Conservation (phyloP, 2,888 invertebrate genomes). For the Chironomus riparius region DNA sequence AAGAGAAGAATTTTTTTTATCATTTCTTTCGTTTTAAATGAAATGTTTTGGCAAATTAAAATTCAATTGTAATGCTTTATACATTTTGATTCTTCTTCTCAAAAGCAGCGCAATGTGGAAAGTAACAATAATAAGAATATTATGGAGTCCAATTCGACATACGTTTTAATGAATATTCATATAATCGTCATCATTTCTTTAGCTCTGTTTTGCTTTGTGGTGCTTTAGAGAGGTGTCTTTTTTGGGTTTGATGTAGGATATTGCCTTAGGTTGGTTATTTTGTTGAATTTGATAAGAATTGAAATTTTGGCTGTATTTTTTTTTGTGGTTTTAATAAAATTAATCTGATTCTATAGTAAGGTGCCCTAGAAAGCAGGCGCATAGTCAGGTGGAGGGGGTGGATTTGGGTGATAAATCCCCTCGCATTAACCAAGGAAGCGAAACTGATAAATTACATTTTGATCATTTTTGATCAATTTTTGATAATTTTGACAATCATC, state of each 20-base stretch:
- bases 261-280: not conserved
- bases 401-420: too few relatives aligned
- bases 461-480: too few relatives aligned
- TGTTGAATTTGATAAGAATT: too few relatives aligned
- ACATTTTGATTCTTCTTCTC: not conserved
- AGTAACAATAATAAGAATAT: not conserved
- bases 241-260: not conserved
- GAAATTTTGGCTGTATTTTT: too few relatives aligned
- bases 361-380: too few relatives aligned
- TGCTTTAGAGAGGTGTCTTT: not conserved
- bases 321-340: too few relatives aligned
- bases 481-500: too few relatives aligned
- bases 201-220: not conserved
- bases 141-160: not conserved
- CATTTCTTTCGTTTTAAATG: not conserved
- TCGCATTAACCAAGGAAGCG: too few relatives aligned
- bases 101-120: not conserved
- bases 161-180: constrained; percentile 22
- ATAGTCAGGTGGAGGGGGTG: too few relatives aligned
- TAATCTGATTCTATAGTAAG: too few relatives aligned
- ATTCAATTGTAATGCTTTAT: constrained; percentile 20
- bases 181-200: not conserved
- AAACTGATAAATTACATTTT: too few relatives aligned
- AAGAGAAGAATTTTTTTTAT: not conserved
- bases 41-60: constrained; percentile 23